Evolutionary conservation across 2,113 vertebrate genomes (phyloP), one percentile per base, ranked within the genome.

Genomic region (Acrocephalus kingi): DNA sequence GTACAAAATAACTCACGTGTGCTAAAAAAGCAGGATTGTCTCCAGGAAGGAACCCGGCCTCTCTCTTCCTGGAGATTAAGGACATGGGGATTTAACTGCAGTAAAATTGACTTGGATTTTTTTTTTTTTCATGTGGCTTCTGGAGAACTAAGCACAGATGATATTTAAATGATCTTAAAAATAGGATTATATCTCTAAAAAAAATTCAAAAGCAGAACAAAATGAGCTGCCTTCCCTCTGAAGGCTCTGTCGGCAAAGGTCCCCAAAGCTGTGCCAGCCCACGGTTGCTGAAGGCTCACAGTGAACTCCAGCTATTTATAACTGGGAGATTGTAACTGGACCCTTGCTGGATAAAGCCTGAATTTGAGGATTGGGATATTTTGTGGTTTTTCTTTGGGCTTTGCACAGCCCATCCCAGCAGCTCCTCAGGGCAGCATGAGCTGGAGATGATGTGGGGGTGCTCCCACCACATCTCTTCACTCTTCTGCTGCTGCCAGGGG

Each of bases 101-200:
- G 28, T 68, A 64, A 83, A 73, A 90, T 46, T 11, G 11, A 54
- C 39, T 87, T 75, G 43, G 39, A 10, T 51, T 87, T 84, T 55
- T 51, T n/a, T 56, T 49, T 23, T n/a, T 48, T 23, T n/a, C 3
- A n/a, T 72, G 51, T 85, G 78, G 51, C 11, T 87, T 85, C 75
- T 85, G 35, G 46, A 91, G 87, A 79, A 76, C 52, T 72, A 43
- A 77, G 48, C 66, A 69, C 41, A 85, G 90, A n/a, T 73, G 22
- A 67, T 89, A 62, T 62, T 63, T 66, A 93, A 87, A 81, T 81
- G 27, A 82, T 92, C 46, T 88, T 88, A 61, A 94, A 94, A 91
- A 87, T 68, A 82, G 66, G 54, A 56, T 93, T 82, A 43, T 78
- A 91, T 87, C 12, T 69, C 78, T 62, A 15, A 58, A 72, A 87